Evolutionary conservation across 92 coral and sea anemone species (phyloP).

Genomic region (Paragorgia papillata): DNA sequence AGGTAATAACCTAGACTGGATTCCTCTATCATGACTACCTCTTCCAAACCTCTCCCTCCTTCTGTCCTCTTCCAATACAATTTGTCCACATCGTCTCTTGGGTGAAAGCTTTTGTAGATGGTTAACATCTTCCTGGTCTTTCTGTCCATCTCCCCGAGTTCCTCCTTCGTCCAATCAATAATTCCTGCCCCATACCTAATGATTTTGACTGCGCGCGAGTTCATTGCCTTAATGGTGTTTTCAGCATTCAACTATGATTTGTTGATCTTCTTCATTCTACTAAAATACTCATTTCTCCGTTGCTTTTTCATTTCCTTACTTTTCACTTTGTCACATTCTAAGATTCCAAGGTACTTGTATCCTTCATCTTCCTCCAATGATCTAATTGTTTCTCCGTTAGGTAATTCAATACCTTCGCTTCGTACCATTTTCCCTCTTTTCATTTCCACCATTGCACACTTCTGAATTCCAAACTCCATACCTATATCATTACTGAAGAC

Average conservation of each 20-base stretch:
- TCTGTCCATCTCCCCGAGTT: constrained; percentile 50
- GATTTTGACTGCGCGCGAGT: constrained; percentile 50
- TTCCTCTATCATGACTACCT: neutral
- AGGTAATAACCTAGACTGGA: no score
- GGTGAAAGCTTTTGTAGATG: constrained; percentile 12
- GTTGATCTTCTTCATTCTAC: constrained; percentile 52
- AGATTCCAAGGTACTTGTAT: constrained; percentile 32
- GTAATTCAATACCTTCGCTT: constrained; percentile 18
- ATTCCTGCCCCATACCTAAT: constrained; percentile 51
- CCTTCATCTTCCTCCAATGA: constrained; percentile 21
- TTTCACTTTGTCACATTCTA: constrained; percentile 21
- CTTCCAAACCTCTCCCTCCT: constrained; percentile 35
- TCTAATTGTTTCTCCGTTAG: constrained; percentile 22
- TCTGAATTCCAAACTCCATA: constrained; percentile 21
- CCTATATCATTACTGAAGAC: neutral
- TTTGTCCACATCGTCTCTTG: constrained; percentile 31
- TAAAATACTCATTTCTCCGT: constrained; percentile 31
- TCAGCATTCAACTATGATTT: constrained; percentile 47
- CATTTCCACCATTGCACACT: neutral
- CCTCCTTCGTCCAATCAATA: constrained; percentile 39
- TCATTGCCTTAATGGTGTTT: constrained; percentile 46
- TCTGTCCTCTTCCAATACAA: constrained; percentile 34
- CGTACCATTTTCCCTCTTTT: neutral
- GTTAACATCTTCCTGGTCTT: constrained; percentile 52
- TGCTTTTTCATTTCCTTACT: constrained; percentile 42